A percentile compares a stretch with the other conserved stretches of the same genome.
phyloP scores from a whole-genome alignment of 2,113 vertebrate genomes.

The Mirza zaza region DNA sequence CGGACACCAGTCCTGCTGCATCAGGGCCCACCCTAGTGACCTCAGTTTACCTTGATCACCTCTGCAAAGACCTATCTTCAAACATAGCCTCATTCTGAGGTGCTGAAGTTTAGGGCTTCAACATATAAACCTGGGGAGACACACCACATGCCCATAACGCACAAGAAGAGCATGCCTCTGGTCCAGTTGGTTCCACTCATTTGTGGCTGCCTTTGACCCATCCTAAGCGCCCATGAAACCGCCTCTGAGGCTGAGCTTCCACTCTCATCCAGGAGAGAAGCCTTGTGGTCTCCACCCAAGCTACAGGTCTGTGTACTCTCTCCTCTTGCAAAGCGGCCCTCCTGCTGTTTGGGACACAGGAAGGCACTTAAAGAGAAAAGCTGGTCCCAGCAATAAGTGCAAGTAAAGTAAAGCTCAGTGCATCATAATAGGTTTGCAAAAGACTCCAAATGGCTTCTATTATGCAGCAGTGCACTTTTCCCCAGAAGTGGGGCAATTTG shows the following conservation, averaged over 20 bases:
- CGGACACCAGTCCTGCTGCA: background rate
- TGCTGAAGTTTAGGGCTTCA: background rate
- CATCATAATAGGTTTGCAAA: background rate
- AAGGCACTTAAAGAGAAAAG: background rate
- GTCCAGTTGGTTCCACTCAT: rapidly evolving
- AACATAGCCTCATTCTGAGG: background rate
- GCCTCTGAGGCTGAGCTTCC: background rate
- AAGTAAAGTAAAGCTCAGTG: background rate
- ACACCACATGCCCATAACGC: rapidly evolving
- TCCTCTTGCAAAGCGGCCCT: background rate
- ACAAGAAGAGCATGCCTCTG: rapidly evolving
- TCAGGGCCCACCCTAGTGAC: rapidly evolving
- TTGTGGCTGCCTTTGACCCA: background rate
- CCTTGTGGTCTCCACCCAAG: rapidly evolving
- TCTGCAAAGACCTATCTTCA: background rate
- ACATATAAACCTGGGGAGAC: background rate
- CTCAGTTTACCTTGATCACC: background rate
- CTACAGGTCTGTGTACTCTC: rapidly evolving
- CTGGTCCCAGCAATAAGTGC: background rate
- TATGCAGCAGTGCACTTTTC: background rate
- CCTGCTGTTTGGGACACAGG: background rate
- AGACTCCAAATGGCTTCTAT: background rate
- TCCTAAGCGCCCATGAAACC: rapidly evolving
- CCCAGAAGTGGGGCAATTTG: background rate
- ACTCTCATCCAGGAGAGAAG: background rate